These are phyloP conservation scores for Cephus spinipes DNA, from an alignment of 2,888 invertebrate genomes.

Conservation along the genomic window DNA sequence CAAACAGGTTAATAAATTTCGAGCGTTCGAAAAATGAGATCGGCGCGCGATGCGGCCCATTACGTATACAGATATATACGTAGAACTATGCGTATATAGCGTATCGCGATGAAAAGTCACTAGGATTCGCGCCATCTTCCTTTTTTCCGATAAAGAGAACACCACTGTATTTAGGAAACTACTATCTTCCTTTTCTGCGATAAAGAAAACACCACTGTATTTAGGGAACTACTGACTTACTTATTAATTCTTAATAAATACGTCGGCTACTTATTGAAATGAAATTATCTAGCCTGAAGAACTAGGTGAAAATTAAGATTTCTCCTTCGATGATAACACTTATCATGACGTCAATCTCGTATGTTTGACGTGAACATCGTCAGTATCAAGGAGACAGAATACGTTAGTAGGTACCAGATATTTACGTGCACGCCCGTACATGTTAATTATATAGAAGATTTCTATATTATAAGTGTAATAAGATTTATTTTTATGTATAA, in stretches of 20 bases:
- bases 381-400: neutral
- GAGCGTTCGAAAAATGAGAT: constrained; percentile 11
- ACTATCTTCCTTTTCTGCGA: neutral
- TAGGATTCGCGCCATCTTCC: neutral
- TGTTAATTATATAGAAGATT: neutral
- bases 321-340: neutral
- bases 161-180: neutral
- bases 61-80: neutral
- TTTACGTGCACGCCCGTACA: neutral
- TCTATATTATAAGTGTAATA: neutral
- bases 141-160: neutral
- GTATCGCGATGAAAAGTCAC: neutral
- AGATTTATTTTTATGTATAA: neutral
- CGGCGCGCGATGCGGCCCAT: neutral
- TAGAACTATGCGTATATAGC: neutral
- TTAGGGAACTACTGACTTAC: neutral
- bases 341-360: neutral
- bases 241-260: no score
- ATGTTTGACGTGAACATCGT: neutral
- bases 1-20: constrained; percentile 20
- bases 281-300: neutral
- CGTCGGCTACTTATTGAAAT: no score
- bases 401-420: neutral
- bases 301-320: neutral
- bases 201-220: neutral